Evolutionary conservation across 1,140 invertebrate genomes (phyloP).

Genomic region (Cyclina sinensis): DNA sequence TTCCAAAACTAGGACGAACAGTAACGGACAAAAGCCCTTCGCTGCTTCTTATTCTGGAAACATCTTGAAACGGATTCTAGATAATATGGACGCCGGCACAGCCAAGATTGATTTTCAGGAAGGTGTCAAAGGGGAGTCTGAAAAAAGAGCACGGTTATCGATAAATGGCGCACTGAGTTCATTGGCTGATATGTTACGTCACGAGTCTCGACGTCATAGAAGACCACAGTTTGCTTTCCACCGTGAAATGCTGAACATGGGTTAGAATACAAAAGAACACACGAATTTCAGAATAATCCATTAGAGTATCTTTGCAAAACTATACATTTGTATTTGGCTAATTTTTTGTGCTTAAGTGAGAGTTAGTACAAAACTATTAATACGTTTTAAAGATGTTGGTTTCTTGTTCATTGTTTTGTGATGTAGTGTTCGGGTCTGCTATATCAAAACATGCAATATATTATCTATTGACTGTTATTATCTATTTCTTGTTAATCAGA

Average conservation of each 20-base stretch:
- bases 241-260: conserved; percentile 47
- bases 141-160: conserved; percentile 37
- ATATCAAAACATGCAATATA: no score
- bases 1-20: background rate
- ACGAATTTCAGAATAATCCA: no score
- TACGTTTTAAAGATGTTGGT: no score
- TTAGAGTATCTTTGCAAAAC: no score
- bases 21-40: background rate
- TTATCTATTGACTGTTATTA: no score
- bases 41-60: conserved; percentile 37
- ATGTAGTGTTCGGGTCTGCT: no score
- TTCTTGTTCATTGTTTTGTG: no score
- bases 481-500: no score
- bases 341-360: no score
- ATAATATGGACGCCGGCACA: conserved; percentile 49
- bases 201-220: conserved; percentile 10
- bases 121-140: no score
- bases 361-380: no score
- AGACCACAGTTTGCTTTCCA: conserved; percentile 45
- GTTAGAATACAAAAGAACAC: conserved; percentile 3
- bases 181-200: conserved; percentile 51
- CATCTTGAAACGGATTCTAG: conserved; percentile 43
- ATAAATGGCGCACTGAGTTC: conserved; percentile 44
- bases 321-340: no score
- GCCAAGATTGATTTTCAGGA: conserved; percentile 34